A percentile compares a stretch with the other conserved stretches of the same genome.
Conservation (phyloP, 2,888 invertebrate species). For the Lepidocyrtoides sp. region DNA sequence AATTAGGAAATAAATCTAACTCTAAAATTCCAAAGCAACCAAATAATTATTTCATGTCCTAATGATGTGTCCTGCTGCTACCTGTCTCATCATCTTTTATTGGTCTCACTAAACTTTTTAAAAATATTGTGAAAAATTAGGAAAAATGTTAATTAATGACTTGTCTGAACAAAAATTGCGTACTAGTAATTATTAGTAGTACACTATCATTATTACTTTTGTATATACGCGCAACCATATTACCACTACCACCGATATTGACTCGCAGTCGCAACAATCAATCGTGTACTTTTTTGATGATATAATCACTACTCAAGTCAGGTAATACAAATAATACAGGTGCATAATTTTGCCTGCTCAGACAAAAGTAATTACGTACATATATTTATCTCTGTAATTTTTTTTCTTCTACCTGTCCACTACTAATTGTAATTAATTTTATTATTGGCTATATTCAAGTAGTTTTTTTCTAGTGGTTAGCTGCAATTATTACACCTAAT, state of each 20-base stretch:
- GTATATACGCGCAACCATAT: too few relatives aligned
- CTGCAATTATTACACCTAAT: too few relatives aligned
- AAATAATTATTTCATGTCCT: too few relatives aligned
- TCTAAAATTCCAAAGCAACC: too few relatives aligned
- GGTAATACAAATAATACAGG: neutral
- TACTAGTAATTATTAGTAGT: neutral
- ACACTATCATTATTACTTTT: too few relatives aligned
- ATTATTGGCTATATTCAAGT: neutral
- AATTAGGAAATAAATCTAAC: too few relatives aligned
- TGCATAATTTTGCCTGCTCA: too few relatives aligned
- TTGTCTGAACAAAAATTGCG: neutral
- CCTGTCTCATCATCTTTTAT: too few relatives aligned
- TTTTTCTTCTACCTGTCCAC: neutral
- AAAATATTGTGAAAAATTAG: neutral
- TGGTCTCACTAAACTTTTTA: neutral
- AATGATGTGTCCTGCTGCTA: too few relatives aligned
- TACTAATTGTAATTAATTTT: neutral
- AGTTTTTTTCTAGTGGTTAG: too few relatives aligned
- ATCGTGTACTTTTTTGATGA: neutral
- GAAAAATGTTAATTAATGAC: neutral
- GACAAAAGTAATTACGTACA: too few relatives aligned
- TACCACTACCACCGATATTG: neutral
- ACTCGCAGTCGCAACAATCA: too few relatives aligned
- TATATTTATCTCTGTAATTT: neutral
- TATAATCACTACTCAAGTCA: neutral